Conservation (phyloP, 2,113 vertebrate species). For the Gallinago media region DNA sequence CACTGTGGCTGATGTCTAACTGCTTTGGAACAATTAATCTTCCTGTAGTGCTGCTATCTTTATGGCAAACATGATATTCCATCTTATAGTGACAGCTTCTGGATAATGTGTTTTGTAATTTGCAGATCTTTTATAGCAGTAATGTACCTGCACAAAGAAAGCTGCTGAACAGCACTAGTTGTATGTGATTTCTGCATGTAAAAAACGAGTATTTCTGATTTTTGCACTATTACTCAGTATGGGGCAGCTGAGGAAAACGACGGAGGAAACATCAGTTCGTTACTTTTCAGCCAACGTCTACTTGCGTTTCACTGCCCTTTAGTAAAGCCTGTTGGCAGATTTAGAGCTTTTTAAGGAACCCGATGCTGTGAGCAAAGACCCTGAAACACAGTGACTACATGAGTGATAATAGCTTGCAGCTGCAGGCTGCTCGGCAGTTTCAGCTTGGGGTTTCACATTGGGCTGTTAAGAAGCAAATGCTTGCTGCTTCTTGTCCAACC, state of each 20-base stretch:
- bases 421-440: neutral
- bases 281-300: neutral
- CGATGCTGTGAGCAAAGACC: rapidly evolving
- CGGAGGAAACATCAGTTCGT: neutral
- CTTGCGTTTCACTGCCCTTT: neutral
- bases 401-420: neutral
- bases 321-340: neutral
- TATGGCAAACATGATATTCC: neutral
- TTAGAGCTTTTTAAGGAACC: neutral
- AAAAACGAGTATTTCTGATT: neutral
- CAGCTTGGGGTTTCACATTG: neutral
- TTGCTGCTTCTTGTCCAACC: neutral
- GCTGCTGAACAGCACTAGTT: neutral
- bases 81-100: neutral
- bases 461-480: neutral
- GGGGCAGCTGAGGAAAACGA: neutral
- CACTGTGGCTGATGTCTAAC: neutral
- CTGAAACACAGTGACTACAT: neutral
- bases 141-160: neutral
- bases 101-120: neutral
- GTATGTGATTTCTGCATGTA: neutral
- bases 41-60: neutral
- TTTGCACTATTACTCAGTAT: neutral
- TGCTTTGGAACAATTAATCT: neutral
- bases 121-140: neutral